A percentile compares a stretch with the other conserved stretches of the same genome.
Evolutionary conservation across 2,797 vertebrate genomes (phyloP).

Genomic region (Hephaestus fuliginosus): DNA sequence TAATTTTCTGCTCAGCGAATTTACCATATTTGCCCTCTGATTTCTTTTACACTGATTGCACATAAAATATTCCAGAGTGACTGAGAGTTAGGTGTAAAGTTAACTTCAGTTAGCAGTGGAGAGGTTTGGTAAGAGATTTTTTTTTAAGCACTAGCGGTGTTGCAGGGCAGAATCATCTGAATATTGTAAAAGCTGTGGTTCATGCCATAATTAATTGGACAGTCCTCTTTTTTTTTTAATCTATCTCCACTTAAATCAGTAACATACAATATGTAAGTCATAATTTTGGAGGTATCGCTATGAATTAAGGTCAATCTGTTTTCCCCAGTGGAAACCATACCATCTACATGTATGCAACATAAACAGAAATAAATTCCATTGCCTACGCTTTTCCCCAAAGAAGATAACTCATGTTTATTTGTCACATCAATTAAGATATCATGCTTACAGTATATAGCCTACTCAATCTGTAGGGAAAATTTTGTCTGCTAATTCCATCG

Average conservation of each 20-base stretch:
- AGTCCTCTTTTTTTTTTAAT: neutral
- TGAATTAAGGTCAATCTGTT: slow-evolving; percentile 58
- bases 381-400: slow-evolving; percentile 54
- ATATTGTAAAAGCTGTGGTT: slow-evolving; percentile 17
- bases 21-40: slow-evolving; percentile 15
- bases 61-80: neutral
- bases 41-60: slow-evolving; percentile 1
- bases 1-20: slow-evolving; percentile 22
- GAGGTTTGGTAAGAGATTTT: neutral
- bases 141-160: neutral
- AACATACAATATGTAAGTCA: slow-evolving; percentile 42
- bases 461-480: slow-evolving; percentile 73
- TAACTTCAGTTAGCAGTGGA: neutral
- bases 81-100: neutral
- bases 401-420: slow-evolving; percentile 72
- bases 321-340: neutral
- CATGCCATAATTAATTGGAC: slow-evolving; percentile 22
- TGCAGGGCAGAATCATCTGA: slow-evolving; percentile 18
- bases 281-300: slow-evolving; percentile 44
- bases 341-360: slow-evolving; percentile 6
- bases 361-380: slow-evolving; percentile 39
- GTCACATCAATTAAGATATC: slow-evolving; percentile 81
- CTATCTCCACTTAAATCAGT: slow-evolving; percentile 7
- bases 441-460: slow-evolving; percentile 52
- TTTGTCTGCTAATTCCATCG: slow-evolving; percentile 76